A percentile compares a stretch with the other conserved stretches of the same genome.
Conservation (phyloP, 64 coral and sea anemone species). For the Astreopora myriophthalma region DNA sequence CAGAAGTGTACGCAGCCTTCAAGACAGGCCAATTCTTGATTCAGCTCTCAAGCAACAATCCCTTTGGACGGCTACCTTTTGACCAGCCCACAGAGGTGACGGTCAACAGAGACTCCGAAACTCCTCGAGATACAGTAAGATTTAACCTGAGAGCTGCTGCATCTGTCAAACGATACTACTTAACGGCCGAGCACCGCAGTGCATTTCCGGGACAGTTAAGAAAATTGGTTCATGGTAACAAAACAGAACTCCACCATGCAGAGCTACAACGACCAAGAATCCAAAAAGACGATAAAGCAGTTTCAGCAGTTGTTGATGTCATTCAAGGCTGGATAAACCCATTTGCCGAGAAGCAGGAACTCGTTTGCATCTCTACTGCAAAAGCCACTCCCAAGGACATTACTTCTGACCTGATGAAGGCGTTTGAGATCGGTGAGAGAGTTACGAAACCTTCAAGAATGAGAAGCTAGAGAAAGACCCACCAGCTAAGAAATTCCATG, state of each 20-base stretch:
- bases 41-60: slow-evolving; percentile 6
- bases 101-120: no score
- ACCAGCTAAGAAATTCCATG: slow-evolving; percentile 12
- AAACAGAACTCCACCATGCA: background rate
- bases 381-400: background rate
- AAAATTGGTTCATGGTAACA: background rate
- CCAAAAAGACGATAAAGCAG: slow-evolving; percentile 28
- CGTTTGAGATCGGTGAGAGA: background rate
- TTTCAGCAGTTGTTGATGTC: slow-evolving; percentile 1
- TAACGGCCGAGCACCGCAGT: background rate
- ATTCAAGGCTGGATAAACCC: no score
- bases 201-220: no score
- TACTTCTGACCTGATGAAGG: background rate
- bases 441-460: background rate
- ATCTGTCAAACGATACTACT: background rate
- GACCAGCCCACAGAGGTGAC: no score
- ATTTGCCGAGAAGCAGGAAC: background rate
- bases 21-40: slow-evolving; percentile 14
- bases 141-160: slow-evolving; percentile 10
- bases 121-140: slow-evolving; percentile 19
- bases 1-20: no score
- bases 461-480: slow-evolving; percentile 6
- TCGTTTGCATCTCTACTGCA: slow-evolving; percentile 40
- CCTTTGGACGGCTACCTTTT: no score
- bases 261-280: background rate